Evolutionary conservation across 2,888 invertebrate species (phyloP), one percentile per base, ranked within the genome.

Genomic region (Xestia c-nigrum): DNA sequence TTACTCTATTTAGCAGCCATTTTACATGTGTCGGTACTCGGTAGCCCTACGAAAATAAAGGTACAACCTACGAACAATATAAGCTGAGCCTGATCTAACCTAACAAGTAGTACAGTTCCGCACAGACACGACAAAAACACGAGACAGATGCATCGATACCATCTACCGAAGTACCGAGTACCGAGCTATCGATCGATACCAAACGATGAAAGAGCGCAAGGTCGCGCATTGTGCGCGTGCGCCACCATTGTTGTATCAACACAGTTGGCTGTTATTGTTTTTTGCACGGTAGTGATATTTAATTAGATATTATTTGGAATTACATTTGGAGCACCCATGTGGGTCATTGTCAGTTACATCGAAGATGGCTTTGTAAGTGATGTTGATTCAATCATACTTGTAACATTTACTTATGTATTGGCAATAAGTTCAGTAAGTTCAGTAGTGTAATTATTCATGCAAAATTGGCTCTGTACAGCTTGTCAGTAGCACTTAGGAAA

Each of bases 131-230:
- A 78, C 73, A 80, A 67, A 77, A 84, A 86, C 80, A 85, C 75
- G 76, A 87, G 77, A 83, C 69, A 80, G 74, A 81, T 74, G 76
- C 69, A 84, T 82, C 76, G 86, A 89, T 87, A 85, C 57, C n/a
- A 87, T 85, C 86, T 69, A 76, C 67, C 67, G n/a, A n/a, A n/a
- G 84, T 69, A 76, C 67, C 69, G 72, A 86, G 71, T 57, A 79
- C 59, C 47, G 69, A 85, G 68, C 74, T 75, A 83, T 79, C 84
- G 76, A 85, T 87, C 70, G 81, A 79, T 78, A 77, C 76, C 40
- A 65, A 66, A 75, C 78, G 79, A 89, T 89, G 86, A 94, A 94
- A 89, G 90, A 93, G 93, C 92, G 91, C 94, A 94, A 94, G 94
- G 94, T 91, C 94, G 91, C 86, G 72, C 82, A 89, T 89, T 90